phyloP scores from a whole-genome alignment of 2,797 vertebrate species.

The Characodon lateralis region DNA sequence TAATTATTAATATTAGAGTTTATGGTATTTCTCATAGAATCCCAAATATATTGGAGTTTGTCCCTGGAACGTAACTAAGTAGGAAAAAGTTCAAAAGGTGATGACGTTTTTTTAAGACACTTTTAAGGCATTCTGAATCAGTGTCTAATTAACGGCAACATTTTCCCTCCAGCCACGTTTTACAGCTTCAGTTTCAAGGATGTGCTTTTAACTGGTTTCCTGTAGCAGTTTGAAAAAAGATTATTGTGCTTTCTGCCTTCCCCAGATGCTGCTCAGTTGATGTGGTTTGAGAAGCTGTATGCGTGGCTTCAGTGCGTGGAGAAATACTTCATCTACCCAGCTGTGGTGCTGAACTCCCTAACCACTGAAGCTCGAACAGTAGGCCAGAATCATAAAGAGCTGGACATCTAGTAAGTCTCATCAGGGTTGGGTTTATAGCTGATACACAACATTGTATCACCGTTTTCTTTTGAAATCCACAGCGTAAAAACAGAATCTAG shows the following conservation, averaged over 20 bases:
- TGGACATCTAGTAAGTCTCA: slow-evolving; percentile 87
- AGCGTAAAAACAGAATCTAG: background rate
- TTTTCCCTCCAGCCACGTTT: slow-evolving; percentile 1
- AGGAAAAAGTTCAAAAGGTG: background rate
- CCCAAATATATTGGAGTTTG: background rate
- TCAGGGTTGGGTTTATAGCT: background rate
- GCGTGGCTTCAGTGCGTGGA: slow-evolving; percentile 91
- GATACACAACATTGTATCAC: background rate
- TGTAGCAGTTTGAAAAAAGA: background rate
- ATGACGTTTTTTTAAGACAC: too few species aligned
- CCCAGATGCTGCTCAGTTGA: slow-evolving; percentile 89
- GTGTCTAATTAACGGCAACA: background rate
- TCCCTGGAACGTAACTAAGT: background rate
- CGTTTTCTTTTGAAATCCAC: background rate
- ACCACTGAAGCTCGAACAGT: slow-evolving; percentile 87
- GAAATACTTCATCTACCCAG: slow-evolving; percentile 91
- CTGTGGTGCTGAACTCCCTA: slow-evolving; percentile 90
- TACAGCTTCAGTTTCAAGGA: background rate
- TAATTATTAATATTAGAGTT: background rate
- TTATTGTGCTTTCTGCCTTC: slow-evolving; percentile 1
- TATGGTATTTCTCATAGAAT: background rate
- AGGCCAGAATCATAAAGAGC: slow-evolving; percentile 85
- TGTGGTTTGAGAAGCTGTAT: slow-evolving; percentile 95
- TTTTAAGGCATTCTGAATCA: background rate
- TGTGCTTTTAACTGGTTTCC: background rate